These are phyloP conservation scores for Pammene fasciana DNA, from an alignment of 2,888 invertebrate genomes.

Conservation along the genomic window DNA sequence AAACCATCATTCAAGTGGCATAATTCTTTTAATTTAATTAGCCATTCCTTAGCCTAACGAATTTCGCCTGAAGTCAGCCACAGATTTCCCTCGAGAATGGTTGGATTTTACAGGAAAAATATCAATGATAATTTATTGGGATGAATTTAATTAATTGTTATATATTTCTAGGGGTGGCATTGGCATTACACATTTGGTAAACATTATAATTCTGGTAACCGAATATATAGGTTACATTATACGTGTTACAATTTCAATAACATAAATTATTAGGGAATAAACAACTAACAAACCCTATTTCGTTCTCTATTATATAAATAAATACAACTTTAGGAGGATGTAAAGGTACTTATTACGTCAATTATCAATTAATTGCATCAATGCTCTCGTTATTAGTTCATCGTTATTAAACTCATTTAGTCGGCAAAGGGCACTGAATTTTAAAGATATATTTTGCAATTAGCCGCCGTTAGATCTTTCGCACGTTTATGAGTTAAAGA, in stretches of 20 bases:
- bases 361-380: no score
- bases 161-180: not conserved
- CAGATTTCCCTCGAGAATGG: slow-evolving; percentile 32
- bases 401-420: not conserved
- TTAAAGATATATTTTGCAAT: slow-evolving; percentile 29
- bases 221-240: no score
- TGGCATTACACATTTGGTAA: not conserved
- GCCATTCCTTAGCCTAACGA: slow-evolving; percentile 28
- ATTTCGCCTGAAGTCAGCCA: slow-evolving; percentile 24
- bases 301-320: no score
- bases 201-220: no score
- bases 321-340: no score
- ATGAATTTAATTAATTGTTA: not conserved
- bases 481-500: slow-evolving; percentile 23
- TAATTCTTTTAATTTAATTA: slow-evolving; percentile 32
- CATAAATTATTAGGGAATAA: no score
- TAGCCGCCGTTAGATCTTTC: slow-evolving; percentile 9
- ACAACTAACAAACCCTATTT: no score
- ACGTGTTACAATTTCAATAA: no score
- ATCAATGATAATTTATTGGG: slow-evolving; percentile 16
- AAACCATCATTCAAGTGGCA: slow-evolving; percentile 1
- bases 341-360: no score
- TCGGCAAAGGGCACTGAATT: slow-evolving; percentile 16
- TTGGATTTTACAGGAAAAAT: slow-evolving; percentile 33
- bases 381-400: not conserved